Evolutionary conservation across 2,797 vertebrate genomes (phyloP), one percentile per base, ranked within the genome.

Genomic region (Lemur catta): DNA sequence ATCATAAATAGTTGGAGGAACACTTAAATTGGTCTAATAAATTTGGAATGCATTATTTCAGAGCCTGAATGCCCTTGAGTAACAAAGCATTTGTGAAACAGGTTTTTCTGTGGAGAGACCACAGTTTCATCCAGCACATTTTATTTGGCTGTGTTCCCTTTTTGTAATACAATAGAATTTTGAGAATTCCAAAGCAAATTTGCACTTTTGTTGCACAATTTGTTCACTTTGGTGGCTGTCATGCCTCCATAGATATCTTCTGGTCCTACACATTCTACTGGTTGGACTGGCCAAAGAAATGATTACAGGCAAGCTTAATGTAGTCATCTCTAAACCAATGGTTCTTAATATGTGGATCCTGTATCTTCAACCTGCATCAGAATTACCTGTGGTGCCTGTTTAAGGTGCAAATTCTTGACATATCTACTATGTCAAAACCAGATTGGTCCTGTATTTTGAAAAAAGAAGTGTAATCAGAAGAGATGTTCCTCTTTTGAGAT

Each of bases 11-110:
- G 33, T n/a, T 67, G 38, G 24, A 50, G 48, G 63, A 87, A 41
- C 87, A 76, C 46, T 89, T 92, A 87, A 93, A 87, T 52, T 94
- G 46, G 14, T 46, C 93, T 85, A 79, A 35, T 94, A 89, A 75
- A 89, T 4, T 91, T 72, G 28, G 43, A 69, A 78, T 87, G 71
- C 13, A 67, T 94, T 89, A 46, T 88, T 50, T 91, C 67, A 76
- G 57, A 94, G 55, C n/a, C 69, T 81, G 4, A 55, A 84, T 72
- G 57, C 48, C 43, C 35, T 90, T 84, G 33, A 87, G 61, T 26
- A 80, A 57, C 50, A 75, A 63, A 89, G 63, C 48, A 80, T 89
- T 80, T 95, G 43, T 61, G 67, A 94, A 85, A 92, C 18, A 43
- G 30, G 43, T 72, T 92, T 95, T 90, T 65, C 33, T 87, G 14